These are phyloP conservation scores for Tetragonula clypearis DNA, from an alignment of 1,140 invertebrate genomes.

Conservation along the genomic window DNA sequence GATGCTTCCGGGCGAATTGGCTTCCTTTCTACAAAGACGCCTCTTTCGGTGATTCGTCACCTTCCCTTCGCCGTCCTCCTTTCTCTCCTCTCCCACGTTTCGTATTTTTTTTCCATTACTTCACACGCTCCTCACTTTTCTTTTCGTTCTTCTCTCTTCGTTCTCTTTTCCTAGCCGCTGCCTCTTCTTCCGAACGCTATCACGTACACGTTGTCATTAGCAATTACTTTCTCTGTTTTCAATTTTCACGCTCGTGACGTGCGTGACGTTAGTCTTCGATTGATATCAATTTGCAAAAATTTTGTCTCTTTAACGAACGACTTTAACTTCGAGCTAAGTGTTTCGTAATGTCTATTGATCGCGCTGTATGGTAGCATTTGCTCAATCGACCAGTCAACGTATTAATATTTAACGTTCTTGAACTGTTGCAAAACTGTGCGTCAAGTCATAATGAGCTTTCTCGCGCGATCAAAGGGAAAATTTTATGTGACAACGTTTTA, in stretches of 20 bases:
- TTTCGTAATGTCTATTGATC: no score
- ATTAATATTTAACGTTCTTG: background rate
- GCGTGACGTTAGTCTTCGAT: slow-evolving; percentile 27
- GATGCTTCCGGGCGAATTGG: slow-evolving; percentile 76
- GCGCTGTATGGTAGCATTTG: no score
- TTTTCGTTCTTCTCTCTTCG: background rate
- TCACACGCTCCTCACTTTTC: background rate
- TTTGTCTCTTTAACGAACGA: no score
- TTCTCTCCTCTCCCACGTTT: slow-evolving; percentile 26
- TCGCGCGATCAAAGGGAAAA: background rate
- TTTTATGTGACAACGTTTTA: background rate
- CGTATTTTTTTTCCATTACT: background rate
- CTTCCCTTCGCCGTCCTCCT: background rate
- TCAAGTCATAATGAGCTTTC: background rate
- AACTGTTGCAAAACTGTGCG: background rate
- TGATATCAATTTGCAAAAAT: no score
- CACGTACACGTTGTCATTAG: slow-evolving; percentile 67
- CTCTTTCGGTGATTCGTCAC: slow-evolving; percentile 66
- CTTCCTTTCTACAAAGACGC: slow-evolving; percentile 70
- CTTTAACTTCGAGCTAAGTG: no score
- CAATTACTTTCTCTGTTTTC: slow-evolving; percentile 66
- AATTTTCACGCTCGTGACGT: slow-evolving; percentile 61
- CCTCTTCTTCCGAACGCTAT: background rate
- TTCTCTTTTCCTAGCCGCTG: background rate
- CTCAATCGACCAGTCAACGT: background rate